Conservation (phyloP, 2,888 invertebrate species). For the Dromius quadrimaculatus region DNA sequence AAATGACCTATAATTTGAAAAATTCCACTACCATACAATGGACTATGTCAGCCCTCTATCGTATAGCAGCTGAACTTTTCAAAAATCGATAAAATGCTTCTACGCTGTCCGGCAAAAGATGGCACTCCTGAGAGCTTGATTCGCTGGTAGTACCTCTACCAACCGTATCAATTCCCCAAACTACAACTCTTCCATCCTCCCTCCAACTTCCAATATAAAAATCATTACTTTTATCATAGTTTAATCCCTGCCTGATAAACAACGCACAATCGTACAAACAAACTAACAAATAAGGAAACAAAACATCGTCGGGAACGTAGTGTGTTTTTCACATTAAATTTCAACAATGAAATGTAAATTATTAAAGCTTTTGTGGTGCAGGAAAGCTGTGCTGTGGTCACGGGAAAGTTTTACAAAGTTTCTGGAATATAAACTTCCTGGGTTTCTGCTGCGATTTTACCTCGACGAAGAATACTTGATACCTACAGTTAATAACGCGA, state of each 20-base stretch:
- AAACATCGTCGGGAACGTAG: neutral
- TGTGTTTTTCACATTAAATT: neutral
- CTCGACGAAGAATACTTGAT: constrained; percentile 13
- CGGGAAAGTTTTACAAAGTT: constrained; percentile 43
- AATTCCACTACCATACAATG: too few relatives aligned
- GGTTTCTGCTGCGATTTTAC: constrained; percentile 15
- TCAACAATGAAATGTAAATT: constrained; percentile 44
- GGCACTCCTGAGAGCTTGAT: constrained; percentile 3
- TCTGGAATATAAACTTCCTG: constrained; percentile 32
- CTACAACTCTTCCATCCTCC: constrained; percentile 6
- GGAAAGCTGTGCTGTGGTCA: constrained; percentile 34
- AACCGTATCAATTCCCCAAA: neutral
- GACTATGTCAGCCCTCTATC: constrained; percentile 10
- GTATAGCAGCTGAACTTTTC: neutral
- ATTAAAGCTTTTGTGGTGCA: constrained; percentile 14
- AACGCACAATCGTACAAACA: constrained; percentile 30
- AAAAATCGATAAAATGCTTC: constrained; percentile 17
- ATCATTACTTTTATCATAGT: constrained; percentile 33
- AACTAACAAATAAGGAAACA: constrained; percentile 11
- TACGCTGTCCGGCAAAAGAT: constrained; percentile 1
- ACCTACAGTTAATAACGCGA: constrained; percentile 31
- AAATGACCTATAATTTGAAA: too few relatives aligned
- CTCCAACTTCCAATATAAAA: constrained; percentile 21
- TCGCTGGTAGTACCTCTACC: neutral
- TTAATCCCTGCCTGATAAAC: constrained; percentile 16